Percentiles rank a stretch among this genome's conserved stretches.
These are phyloP conservation scores for Morelia viridis DNA, from an alignment of 2,797 vertebrate genomes.

Conservation along the genomic window DNA sequence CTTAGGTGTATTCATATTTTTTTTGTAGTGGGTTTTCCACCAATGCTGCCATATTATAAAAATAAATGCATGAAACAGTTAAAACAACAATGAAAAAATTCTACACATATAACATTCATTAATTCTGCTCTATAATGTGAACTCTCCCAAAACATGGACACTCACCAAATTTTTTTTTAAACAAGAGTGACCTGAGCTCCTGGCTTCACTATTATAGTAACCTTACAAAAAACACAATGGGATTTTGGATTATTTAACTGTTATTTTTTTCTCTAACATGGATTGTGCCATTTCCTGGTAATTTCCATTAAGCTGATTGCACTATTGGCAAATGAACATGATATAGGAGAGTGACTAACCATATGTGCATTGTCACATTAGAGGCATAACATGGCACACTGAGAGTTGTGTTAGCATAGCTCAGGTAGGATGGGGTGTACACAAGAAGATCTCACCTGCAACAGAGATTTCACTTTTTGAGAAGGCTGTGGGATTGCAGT, in stretches of 20 bases:
- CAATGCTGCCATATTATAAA: neutral
- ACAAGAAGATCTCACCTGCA: neutral
- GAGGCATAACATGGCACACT: no score
- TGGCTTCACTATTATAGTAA: neutral
- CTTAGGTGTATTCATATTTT: neutral
- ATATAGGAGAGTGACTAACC: neutral
- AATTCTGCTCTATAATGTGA: neutral
- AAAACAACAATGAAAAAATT: neutral
- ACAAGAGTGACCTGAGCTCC: neutral
- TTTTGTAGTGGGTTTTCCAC: neutral
- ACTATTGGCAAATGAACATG: neutral
- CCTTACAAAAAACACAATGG: neutral
- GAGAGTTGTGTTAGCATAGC: neutral
- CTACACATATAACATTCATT: neutral
- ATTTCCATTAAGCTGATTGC: no score
- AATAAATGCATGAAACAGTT: neutral
- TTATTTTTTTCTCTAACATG: neutral
- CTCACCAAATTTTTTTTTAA: neutral
- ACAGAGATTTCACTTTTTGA: neutral
- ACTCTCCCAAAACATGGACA: neutral
- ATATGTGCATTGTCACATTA: neutral
- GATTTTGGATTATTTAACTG: neutral
- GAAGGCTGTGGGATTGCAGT: neutral
- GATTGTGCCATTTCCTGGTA: neutral
- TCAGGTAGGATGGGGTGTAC: neutral